Percentiles rank a stretch among this genome's conserved stretches.
Evolutionary conservation across 2,888 invertebrate species (phyloP).

Genomic region (Esperia sulphurella): DNA sequence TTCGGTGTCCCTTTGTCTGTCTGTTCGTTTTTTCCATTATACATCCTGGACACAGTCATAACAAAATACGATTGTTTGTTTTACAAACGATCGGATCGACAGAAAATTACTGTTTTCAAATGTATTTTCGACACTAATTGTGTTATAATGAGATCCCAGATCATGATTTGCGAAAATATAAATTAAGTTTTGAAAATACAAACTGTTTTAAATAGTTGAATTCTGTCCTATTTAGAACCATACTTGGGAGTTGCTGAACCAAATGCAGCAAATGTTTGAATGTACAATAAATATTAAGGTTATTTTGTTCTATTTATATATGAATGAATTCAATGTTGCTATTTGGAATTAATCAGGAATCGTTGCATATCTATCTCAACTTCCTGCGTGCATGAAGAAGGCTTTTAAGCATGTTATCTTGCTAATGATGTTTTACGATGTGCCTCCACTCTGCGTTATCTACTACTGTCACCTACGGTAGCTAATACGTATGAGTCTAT

Average conservation of each 20-base stretch:
- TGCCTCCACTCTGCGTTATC: slow-evolving; percentile 59
- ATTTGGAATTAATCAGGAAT: slow-evolving; percentile 41
- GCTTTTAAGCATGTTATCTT: slow-evolving; percentile 69
- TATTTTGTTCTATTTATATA: neutral
- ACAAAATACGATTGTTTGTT: slow-evolving; percentile 50
- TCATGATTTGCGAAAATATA: slow-evolving; percentile 23
- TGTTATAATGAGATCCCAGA: slow-evolving; percentile 18
- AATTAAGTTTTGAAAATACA: too few relatives aligned
- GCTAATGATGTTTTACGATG: slow-evolving; percentile 77
- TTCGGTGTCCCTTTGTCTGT: slow-evolving; percentile 50
- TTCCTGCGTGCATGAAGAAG: slow-evolving; percentile 60
- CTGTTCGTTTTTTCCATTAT: slow-evolving; percentile 47
- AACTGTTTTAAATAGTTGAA: too few relatives aligned
- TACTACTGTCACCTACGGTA: slow-evolving; percentile 63
- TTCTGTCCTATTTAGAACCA: too few relatives aligned
- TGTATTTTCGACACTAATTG: slow-evolving; percentile 23
- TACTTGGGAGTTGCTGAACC: too few relatives aligned
- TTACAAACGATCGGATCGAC: slow-evolving; percentile 40
- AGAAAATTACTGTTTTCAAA: slow-evolving; percentile 42
- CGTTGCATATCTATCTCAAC: slow-evolving; percentile 37
- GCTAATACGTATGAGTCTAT: slow-evolving; percentile 39
- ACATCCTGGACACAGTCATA: slow-evolving; percentile 40
- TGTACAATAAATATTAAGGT: too few relatives aligned
- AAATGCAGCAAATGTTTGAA: too few relatives aligned
- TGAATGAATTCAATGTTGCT: slow-evolving; percentile 2